Evolutionary conservation across 2,888 invertebrate species (phyloP).

Genomic region (Amphipoea lucens): DNA sequence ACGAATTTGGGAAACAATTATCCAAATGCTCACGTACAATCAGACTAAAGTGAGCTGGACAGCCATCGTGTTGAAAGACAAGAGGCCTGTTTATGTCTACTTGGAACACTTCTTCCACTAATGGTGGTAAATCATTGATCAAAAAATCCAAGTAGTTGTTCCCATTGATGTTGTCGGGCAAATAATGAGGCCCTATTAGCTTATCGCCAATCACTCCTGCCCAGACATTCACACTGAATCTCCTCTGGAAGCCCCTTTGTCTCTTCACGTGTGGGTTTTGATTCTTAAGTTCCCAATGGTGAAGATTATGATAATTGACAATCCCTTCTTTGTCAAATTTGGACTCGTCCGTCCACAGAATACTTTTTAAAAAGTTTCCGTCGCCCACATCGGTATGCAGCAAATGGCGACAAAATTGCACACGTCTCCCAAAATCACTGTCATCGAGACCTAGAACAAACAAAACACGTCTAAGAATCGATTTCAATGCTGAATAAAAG

Average conservation of each 20-base stretch:
- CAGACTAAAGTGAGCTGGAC: too few species aligned
- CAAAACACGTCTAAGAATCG: background rate
- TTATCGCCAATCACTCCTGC: too few species aligned
- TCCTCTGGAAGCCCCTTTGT: background rate
- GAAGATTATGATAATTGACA: background rate
- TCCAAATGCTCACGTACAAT: too few species aligned
- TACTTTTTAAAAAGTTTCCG: background rate
- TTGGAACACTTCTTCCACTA: too few species aligned
- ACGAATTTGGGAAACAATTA: background rate
- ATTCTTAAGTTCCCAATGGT: too few species aligned
- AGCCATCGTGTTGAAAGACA: too few species aligned
- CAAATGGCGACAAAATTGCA: background rate
- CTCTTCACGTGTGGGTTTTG: background rate
- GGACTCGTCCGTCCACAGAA: constrained; percentile 11
- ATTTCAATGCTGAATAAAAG: background rate
- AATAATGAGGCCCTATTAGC: too few species aligned
- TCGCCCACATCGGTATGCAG: background rate
- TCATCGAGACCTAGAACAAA: background rate
- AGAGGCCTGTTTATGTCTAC: too few species aligned
- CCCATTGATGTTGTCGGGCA: too few species aligned
- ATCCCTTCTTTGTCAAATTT: background rate
- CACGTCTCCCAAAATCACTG: background rate
- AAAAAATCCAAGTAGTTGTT: too few species aligned
- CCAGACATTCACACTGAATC: constrained; percentile 5
- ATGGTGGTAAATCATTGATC: too few species aligned